A percentile compares a stretch with the other conserved stretches of the same genome.
Evolutionary conservation across 2,888 invertebrate genomes (phyloP).

Genomic region (Thera britannica): DNA sequence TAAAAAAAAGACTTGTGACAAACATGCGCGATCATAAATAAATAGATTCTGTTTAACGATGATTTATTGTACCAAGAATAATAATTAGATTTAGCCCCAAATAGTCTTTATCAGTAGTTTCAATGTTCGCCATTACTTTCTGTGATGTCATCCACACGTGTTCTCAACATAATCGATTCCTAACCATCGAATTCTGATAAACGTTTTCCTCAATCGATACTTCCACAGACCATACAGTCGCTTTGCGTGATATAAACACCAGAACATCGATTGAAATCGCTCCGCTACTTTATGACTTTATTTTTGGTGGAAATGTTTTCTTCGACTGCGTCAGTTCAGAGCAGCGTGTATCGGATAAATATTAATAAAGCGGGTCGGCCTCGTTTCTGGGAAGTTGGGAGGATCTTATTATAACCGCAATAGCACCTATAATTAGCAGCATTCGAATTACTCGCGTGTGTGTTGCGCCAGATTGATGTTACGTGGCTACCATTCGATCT

Average conservation of each 20-base stretch:
- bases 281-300: constrained; percentile 83
- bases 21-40: no score
- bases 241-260: constrained; percentile 69
- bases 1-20: no score
- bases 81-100: background rate
- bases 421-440: constrained; percentile 84
- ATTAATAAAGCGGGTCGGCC: constrained; percentile 83
- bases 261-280: constrained; percentile 81
- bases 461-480: constrained; percentile 74
- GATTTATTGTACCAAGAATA: no score
- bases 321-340: constrained; percentile 83
- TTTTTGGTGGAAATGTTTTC: constrained; percentile 80
- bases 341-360: constrained; percentile 82
- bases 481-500: constrained; percentile 67
- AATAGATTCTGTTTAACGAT: no score
- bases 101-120: background rate
- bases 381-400: constrained; percentile 84
- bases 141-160: constrained; percentile 54
- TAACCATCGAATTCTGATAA: constrained; percentile 52
- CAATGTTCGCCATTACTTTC: background rate
- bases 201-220: constrained; percentile 64
- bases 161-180: constrained; percentile 50
- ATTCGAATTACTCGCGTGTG: constrained; percentile 80
- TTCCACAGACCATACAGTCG: constrained; percentile 63
- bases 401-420: constrained; percentile 85